Evolutionary conservation across 2,888 invertebrate species (phyloP).

Genomic region (Netelia fuscicornis): DNA sequence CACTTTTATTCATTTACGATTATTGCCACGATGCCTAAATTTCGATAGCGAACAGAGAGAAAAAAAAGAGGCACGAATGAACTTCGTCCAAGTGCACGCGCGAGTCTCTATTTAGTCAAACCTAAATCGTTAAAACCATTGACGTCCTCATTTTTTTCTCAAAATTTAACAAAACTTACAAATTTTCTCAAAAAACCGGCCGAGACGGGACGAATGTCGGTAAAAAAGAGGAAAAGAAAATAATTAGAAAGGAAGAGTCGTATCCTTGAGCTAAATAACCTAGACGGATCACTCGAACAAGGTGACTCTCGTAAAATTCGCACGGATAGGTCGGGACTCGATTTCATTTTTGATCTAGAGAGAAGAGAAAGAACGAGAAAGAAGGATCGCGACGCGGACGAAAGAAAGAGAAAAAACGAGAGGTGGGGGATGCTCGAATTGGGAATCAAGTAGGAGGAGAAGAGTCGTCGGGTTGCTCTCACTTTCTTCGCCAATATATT

Average conservation of each 20-base stretch:
- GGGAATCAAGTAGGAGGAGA: conserved; percentile 13
- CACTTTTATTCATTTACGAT: conserved; percentile 78
- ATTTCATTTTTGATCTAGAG: conserved; percentile 4
- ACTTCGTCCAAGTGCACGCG: not conserved
- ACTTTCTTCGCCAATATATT: conserved; percentile 21
- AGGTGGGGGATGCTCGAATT: conserved; percentile 2
- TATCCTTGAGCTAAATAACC: conserved; percentile 44
- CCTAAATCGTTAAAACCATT: conserved; percentile 31
- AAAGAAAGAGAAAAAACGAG: conserved; percentile 16
- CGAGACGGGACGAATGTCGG: conserved; percentile 5
- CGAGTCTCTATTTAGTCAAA: conserved; percentile 19
- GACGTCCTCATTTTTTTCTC: not conserved
- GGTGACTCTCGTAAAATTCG: conserved; percentile 37
- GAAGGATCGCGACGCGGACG: not conserved
- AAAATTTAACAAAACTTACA: not conserved
- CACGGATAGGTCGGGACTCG: conserved; percentile 60
- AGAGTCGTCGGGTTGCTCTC: not conserved
- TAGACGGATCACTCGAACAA: conserved; percentile 30
- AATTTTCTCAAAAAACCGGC: not conserved
- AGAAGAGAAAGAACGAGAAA: not conserved
- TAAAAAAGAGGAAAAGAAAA: conserved; percentile 14
- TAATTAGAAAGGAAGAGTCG: conserved; percentile 21
- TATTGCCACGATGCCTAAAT: conserved; percentile 72
- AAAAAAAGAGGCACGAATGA: conserved; percentile 10
- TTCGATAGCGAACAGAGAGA: conserved; percentile 41